These are phyloP conservation scores for Drosophila hydei DNA, from an alignment of 1,140 invertebrate species.

Conservation along the genomic window DNA sequence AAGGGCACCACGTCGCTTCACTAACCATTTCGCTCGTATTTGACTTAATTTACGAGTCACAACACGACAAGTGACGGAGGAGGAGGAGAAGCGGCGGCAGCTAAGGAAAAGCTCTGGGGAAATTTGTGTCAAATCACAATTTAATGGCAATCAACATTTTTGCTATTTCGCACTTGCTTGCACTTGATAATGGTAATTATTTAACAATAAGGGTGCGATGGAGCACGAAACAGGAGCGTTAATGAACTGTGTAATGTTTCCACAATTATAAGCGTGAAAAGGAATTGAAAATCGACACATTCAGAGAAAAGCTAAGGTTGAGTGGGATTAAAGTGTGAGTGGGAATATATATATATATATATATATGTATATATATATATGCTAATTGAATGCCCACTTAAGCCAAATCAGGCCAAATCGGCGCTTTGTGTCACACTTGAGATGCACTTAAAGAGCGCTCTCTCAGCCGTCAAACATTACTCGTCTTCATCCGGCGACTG, in stretches of 20 bases:
- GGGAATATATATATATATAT: constrained; percentile 7
- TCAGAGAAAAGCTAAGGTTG: neutral
- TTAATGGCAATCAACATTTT: constrained; percentile 67
- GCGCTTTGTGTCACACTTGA: constrained; percentile 55
- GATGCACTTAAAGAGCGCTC: constrained; percentile 54
- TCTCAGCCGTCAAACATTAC: constrained; percentile 43
- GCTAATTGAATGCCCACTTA: constrained; percentile 72
- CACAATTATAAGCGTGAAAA: constrained; percentile 18
- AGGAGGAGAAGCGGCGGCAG: neutral
- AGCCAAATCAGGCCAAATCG: constrained; percentile 58
- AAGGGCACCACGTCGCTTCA: constrained; percentile 18
- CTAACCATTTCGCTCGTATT: constrained; percentile 44
- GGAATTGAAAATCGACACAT: constrained; percentile 8
- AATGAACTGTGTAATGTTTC: constrained; percentile 74
- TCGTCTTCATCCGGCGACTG: constrained; percentile 65
- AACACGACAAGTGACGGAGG: neutral
- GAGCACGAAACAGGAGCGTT: constrained; percentile 56
- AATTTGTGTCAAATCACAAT: constrained; percentile 61
- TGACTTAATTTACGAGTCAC: constrained; percentile 44
- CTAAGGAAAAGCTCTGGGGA: neutral
- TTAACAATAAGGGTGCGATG: constrained; percentile 71
- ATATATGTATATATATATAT: constrained; percentile 38
- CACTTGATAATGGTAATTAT: constrained; percentile 74
- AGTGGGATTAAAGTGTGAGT: constrained; percentile 1
- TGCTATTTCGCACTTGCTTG: constrained; percentile 69